These are phyloP conservation scores for Tupaia tana DNA, from an alignment of 2,113 vertebrate genomes.

Conservation along the genomic window DNA sequence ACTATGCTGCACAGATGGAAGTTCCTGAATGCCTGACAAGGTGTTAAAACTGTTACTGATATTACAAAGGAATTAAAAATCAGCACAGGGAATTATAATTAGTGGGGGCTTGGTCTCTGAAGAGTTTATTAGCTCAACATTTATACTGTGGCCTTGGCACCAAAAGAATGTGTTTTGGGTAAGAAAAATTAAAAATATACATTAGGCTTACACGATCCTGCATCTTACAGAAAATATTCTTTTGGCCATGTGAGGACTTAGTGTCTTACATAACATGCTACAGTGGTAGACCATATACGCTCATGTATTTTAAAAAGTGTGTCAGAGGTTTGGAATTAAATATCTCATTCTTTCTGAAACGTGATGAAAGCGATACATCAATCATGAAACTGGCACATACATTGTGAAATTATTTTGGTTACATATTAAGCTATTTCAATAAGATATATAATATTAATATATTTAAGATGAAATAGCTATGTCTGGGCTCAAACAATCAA, in stretches of 20 bases:
- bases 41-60: conserved; percentile 90
- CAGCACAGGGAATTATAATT: conserved; percentile 87
- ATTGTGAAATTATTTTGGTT: neutral
- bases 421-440: neutral
- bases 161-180: conserved; percentile 74
- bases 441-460: neutral
- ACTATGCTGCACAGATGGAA: conserved; percentile 89
- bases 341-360: neutral
- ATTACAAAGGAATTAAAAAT: conserved; percentile 89
- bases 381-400: neutral
- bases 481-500: neutral
- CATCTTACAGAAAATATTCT: neutral
- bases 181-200: conserved; percentile 56
- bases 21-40: conserved; percentile 90
- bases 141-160: conserved; percentile 83
- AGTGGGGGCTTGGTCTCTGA: conserved; percentile 83
- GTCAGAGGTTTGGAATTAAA: neutral
- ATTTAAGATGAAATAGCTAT: neutral
- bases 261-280: neutral
- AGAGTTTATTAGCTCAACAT: conserved; percentile 85
- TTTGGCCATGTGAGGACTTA: neutral
- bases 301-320: neutral
- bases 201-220: conserved; percentile 55
- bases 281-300: neutral
- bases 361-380: neutral